A percentile compares a stretch with the other conserved stretches of the same genome.
Conservation (phyloP, 1,140 invertebrate species). For the Drosophila pseudoobscura region DNA sequence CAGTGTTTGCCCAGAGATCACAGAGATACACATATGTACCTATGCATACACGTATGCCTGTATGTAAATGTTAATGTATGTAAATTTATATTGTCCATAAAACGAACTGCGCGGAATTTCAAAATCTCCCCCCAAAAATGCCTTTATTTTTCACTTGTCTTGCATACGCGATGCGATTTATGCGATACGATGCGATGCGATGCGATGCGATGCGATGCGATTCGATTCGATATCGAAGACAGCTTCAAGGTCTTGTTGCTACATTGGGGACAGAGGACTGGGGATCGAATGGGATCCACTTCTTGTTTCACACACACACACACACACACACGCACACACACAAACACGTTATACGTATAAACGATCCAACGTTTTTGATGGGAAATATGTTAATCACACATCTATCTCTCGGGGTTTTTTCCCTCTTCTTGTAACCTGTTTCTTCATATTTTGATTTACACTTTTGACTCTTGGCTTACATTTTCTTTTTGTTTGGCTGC, state of each 20-base stretch:
- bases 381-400: conserved; percentile 79
- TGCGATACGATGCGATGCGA: conserved; percentile 21
- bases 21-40: conserved; percentile 19
- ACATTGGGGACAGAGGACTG: conserved; percentile 28
- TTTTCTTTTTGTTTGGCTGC: conserved; percentile 15
- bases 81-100: conserved; percentile 69
- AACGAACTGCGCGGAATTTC: conserved; percentile 53
- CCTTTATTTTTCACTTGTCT: conserved; percentile 28
- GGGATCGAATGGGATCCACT: conserved; percentile 57
- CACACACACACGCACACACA: conserved; percentile 24
- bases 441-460: conserved; percentile 74
- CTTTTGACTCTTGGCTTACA: conserved; percentile 64
- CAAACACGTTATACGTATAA: conserved; percentile 50
- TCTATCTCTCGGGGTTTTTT: conserved; percentile 33
- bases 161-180: conserved; percentile 38
- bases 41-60: conserved; percentile 12
- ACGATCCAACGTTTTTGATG: conserved; percentile 63
- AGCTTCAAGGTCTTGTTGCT: conserved; percentile 68
- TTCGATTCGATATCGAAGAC: conserved; percentile 51
- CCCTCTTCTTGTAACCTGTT: conserved; percentile 67
- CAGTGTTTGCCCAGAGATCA: conserved; percentile 47
- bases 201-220: conserved; percentile 55
- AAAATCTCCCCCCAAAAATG: conserved; percentile 50
- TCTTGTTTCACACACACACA: conserved; percentile 63
- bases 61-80: conserved; percentile 40